These are phyloP conservation scores for Synanceia verrucosa DNA, from an alignment of 2,797 vertebrate genomes.

Conservation along the genomic window DNA sequence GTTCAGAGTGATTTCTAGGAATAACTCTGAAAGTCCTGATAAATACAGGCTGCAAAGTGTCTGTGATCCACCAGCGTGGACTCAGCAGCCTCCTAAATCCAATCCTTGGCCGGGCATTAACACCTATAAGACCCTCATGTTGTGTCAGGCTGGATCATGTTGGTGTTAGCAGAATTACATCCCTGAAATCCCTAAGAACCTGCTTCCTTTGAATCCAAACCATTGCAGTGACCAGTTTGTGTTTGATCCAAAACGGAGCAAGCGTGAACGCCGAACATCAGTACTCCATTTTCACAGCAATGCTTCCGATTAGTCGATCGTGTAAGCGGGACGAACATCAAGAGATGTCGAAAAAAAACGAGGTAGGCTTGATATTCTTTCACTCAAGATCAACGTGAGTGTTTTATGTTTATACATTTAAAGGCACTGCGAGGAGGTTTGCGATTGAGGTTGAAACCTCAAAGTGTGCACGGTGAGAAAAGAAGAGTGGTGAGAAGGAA, in stretches of 20 bases:
- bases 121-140: conserved; percentile 16
- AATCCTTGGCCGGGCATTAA: conserved; percentile 24
- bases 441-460: conserved; percentile 24
- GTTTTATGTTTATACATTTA: conserved; percentile 6
- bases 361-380: conserved; percentile 31
- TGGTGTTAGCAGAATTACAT: conserved; percentile 21
- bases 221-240: conserved; percentile 39
- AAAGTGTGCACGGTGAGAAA: neutral
- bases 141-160: conserved; percentile 25
- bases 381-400: conserved; percentile 26
- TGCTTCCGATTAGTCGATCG: conserved; percentile 58
- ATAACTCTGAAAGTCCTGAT: conserved; percentile 1
- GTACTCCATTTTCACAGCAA: conserved; percentile 56
- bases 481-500: neutral
- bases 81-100: conserved; percentile 41
- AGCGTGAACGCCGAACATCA: conserved; percentile 38
- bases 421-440: conserved; percentile 6
- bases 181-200: conserved; percentile 15
- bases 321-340: conserved; percentile 42
- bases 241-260: conserved; percentile 36
- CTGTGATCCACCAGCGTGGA: conserved; percentile 20
- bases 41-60: conserved; percentile 1
- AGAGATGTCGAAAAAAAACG: conserved; percentile 17
- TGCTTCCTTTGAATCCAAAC: conserved; percentile 28
- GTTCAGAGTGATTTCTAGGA: neutral